These are phyloP conservation scores for Theonella swinhoei DNA, from an alignment of 37 sponge, comb jelly and placozoan genomes.

Conservation along the genomic window DNA sequence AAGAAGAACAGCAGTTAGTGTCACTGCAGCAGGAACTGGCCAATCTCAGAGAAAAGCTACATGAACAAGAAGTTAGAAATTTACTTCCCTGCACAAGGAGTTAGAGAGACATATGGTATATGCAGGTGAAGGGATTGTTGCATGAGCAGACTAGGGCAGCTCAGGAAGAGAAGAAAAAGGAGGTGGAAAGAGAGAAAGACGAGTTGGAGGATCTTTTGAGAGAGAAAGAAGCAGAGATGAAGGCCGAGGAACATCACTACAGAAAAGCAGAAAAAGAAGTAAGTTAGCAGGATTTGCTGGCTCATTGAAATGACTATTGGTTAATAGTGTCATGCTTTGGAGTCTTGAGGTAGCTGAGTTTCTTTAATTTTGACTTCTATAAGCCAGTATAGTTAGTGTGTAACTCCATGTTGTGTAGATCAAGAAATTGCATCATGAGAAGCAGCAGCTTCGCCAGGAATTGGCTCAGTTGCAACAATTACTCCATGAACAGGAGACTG, in stretches of 20 bases:
- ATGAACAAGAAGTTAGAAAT: background rate
- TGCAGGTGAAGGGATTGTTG: background rate
- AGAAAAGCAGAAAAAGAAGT: background rate
- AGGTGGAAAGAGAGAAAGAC: background rate
- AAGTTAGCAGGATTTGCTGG: too few relatives aligned
- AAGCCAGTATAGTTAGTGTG: too few relatives aligned
- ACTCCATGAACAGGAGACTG: background rate
- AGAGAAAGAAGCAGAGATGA: background rate
- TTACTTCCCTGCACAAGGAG: too few relatives aligned
- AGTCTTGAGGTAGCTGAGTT: too few relatives aligned
- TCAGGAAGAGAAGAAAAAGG: background rate
- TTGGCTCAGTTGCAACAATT: constrained; percentile 10
- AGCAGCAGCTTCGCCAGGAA: constrained; percentile 4
- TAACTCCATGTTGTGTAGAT: constrained; percentile 7
- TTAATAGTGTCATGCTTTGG: too few relatives aligned
- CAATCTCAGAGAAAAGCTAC: background rate
- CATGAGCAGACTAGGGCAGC: background rate
- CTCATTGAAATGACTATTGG: too few relatives aligned
- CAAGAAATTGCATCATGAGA: constrained; percentile 6
- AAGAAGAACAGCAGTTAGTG: background rate
- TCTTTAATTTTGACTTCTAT: too few relatives aligned
- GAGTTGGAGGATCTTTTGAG: background rate
- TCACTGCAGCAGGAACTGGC: background rate
- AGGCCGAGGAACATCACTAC: background rate
- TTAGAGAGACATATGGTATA: background rate